Conservation (phyloP, 2,113 vertebrate species). For the Hemichromis elongatus region DNA sequence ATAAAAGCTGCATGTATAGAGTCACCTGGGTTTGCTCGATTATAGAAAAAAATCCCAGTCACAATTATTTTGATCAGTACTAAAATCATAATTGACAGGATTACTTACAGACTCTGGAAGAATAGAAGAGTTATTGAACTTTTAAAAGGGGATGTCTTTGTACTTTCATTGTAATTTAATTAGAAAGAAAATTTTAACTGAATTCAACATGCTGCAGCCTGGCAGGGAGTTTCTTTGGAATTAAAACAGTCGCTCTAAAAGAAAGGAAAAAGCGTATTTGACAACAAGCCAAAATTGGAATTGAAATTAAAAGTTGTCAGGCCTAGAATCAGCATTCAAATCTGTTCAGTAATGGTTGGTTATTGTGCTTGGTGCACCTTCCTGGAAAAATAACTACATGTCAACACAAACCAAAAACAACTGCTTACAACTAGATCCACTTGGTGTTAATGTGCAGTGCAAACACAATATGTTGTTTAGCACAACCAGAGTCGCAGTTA, state of each 20-base stretch:
- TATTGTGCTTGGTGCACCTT: background rate
- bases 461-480: background rate
- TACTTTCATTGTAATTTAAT: background rate
- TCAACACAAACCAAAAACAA: background rate
- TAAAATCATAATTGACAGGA: background rate
- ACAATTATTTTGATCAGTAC: background rate
- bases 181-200: background rate
- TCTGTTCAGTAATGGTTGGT: background rate
- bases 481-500: background rate
- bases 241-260: fast-evolving
- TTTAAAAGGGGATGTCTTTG: background rate
- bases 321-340: background rate
- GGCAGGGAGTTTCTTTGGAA: background rate
- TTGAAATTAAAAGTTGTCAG: background rate
- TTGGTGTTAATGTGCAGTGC: background rate
- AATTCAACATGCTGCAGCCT: background rate
- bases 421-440: background rate
- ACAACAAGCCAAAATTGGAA: background rate
- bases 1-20: background rate
- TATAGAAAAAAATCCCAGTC: background rate
- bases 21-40: background rate
- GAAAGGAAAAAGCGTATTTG: background rate
- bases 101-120: background rate
- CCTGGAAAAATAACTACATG: background rate
- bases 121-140: background rate